Base-by-base conservation (phyloP, 2,888 invertebrate species). In the Eustalomyia histrio region DNA sequence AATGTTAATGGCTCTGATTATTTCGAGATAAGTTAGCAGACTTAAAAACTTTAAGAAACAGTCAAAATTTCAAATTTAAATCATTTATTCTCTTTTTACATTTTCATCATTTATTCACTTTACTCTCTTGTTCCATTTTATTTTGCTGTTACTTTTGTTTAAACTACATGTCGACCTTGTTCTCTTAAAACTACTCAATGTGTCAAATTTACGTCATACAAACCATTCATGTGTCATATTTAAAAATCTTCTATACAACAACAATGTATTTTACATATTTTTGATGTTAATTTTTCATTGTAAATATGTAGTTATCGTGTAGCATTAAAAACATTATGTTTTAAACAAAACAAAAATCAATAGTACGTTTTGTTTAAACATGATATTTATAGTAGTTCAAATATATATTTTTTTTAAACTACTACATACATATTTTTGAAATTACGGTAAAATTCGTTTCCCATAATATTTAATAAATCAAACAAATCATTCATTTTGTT, bases 181-280 rank as follows among this genome's bases (percentile, higher is more conserved):
- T 61, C 61, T 53, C 29, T 55, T 43, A 63, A 60, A 72, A 72
- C 67, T 61, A 78, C 35, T 78, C 67, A 72, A 72, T 67, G 47
- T 78, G 67, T 78, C 78, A 78, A 78, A 72, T 78, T 78, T 57
- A 78, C 33, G 47, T 72, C 67, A 61, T 55, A 53, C 24, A 12
- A 61, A 60, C 47, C 47, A 72, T 65, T 78, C 55, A 72, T 53
- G 39, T 68, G 75, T 75, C 75, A 68, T 67, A 67, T 63, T 72
- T 47, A 71, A 71, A 35, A 71, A 53, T 16, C 35, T 50, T 60
- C 29, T 55, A 29, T 39, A 1, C 24, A 69, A 50, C 21, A 61
- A 63, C 61, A 63, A 47, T 63, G 24, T 35, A 35, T 35, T 67
- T 67, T 39, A 67, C 53, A 50, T 50, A 33, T 63, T 63, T 50